Percentiles rank a stretch among this genome's conserved stretches.
phyloP scores from a whole-genome alignment of 2,797 vertebrate genomes.

The Erethizon dorsatum region DNA sequence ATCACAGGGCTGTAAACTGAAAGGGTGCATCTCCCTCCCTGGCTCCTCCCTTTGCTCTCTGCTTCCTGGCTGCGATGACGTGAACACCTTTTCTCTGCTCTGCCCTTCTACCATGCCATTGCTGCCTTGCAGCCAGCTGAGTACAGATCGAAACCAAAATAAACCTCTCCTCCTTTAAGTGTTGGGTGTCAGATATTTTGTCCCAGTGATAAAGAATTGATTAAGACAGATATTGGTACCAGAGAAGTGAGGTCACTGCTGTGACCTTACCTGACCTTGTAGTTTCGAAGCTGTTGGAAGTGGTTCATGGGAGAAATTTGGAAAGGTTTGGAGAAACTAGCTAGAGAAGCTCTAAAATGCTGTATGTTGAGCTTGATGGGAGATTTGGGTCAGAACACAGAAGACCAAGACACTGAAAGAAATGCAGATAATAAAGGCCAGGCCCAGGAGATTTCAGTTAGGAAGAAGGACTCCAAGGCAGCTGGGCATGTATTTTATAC shows the following conservation, averaged over 20 bases:
- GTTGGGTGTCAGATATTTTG: neutral
- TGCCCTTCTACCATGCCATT: neutral
- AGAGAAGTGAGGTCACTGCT: neutral
- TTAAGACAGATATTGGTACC: neutral
- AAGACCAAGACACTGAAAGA: neutral
- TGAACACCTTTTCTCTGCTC: neutral
- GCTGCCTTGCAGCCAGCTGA: neutral
- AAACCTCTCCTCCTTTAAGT: neutral
- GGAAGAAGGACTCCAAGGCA: neutral
- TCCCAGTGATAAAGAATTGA: neutral
- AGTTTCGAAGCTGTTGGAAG: neutral
- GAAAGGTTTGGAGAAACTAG: neutral
- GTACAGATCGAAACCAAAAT: neutral
- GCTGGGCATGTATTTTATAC: neutral
- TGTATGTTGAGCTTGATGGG: neutral
- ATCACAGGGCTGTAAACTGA: neutral
- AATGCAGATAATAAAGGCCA: neutral
- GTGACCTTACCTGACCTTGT: neutral
- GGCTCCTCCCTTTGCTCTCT: neutral
- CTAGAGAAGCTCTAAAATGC: neutral
- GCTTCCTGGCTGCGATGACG: neutral
- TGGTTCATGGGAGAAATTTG: neutral
- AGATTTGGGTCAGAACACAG: neutral
- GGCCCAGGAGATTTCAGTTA: neutral
- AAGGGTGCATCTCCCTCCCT: neutral